A percentile compares a stretch with the other conserved stretches of the same genome.
These are phyloP conservation scores for Dryas iulia DNA, from an alignment of 1,140 invertebrate species.

Conservation along the genomic window DNA sequence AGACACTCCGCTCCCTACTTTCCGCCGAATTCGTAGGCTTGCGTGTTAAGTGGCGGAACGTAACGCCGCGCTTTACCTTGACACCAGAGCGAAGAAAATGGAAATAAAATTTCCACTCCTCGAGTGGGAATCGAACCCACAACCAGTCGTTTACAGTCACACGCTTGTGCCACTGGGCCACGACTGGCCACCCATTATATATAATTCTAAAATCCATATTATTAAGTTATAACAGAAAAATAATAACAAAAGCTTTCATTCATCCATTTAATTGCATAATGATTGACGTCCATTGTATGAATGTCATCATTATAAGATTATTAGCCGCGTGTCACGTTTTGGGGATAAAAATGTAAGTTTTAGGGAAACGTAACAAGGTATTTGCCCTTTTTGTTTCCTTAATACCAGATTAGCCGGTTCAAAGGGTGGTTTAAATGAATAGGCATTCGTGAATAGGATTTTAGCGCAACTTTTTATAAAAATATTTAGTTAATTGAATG, in stretches of 20 bases:
- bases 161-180: too few relatives aligned
- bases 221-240: neutral
- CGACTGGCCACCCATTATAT: too few relatives aligned
- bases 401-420: neutral
- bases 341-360: neutral
- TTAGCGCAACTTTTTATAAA: neutral
- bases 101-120: too few relatives aligned
- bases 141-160: too few relatives aligned
- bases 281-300: neutral
- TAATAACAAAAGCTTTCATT: neutral
- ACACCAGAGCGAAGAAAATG: too few relatives aligned
- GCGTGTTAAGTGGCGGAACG: too few relatives aligned
- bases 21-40: too few relatives aligned
- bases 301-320: conserved; percentile 1
- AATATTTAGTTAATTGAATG: neutral
- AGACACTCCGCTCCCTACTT: too few relatives aligned
- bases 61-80: too few relatives aligned
- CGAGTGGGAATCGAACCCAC: too few relatives aligned
- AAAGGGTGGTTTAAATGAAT: neutral
- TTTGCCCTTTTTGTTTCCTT: neutral
- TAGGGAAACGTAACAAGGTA: neutral
- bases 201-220: neutral
- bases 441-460: neutral
- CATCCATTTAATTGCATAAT: neutral
- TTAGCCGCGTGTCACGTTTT: neutral